A percentile compares a stretch with the other conserved stretches of the same genome.
These are phyloP conservation scores for Molanna angustata DNA, from an alignment of 2,888 invertebrate genomes.

Conservation along the genomic window DNA sequence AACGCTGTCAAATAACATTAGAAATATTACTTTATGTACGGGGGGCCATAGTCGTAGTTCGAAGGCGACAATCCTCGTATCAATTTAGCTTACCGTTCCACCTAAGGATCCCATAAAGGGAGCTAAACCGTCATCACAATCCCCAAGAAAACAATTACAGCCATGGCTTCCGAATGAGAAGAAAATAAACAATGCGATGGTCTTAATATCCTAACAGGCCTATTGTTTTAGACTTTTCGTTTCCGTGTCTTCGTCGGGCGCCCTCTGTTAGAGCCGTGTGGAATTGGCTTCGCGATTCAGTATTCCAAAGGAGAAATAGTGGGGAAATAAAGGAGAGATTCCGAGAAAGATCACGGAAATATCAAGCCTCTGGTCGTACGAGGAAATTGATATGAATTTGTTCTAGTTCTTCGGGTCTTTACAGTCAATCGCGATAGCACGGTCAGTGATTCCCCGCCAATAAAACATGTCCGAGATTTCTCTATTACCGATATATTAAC, in stretches of 20 bases:
- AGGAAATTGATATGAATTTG: conserved; percentile 14
- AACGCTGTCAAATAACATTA: conserved; percentile 5
- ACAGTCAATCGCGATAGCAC: conserved; percentile 11
- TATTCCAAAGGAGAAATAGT: conserved; percentile 2
- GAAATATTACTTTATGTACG: not conserved
- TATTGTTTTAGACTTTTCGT: too few relatives aligned
- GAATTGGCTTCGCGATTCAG: not conserved
- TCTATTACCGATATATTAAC: too few relatives aligned
- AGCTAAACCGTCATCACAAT: not conserved
- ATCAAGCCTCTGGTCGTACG: not conserved
- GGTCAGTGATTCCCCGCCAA: too few relatives aligned
- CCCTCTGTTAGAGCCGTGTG: not conserved
- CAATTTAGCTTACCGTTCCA: conserved; percentile 5
- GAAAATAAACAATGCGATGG: too few relatives aligned
- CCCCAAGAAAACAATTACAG: too few relatives aligned
- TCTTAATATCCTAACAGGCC: too few relatives aligned
- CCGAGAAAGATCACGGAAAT: conserved; percentile 2
- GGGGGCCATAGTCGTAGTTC: conserved; percentile 6
- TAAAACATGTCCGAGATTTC: too few relatives aligned
- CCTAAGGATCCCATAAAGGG: conserved; percentile 5
- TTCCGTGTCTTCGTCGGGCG: not conserved
- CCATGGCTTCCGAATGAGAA: too few relatives aligned
- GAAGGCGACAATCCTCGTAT: conserved; percentile 7
- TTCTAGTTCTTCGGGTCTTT: conserved; percentile 1
- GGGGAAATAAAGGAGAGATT: conserved; percentile 6